Base-by-base conservation (phyloP, 2,888 invertebrate species). In the Incurvaria masculella region DNA sequence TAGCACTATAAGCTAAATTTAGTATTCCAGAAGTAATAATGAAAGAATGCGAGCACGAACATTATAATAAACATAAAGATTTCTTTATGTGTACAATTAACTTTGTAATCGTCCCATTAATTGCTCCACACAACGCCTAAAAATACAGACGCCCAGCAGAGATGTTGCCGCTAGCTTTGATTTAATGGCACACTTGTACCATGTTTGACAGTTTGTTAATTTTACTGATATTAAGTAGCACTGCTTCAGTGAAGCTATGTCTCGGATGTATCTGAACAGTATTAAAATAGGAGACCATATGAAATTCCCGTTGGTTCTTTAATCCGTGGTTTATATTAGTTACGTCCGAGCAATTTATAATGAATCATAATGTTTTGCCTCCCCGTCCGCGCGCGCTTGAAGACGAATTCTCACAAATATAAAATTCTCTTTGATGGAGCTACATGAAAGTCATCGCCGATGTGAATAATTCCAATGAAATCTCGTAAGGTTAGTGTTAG, bases 31-130 rank as follows among this genome's bases (percentile, higher is more conserved):
- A 69, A 63, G 68, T 69, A 69, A 69, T 72, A 71, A 73, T 70
- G 72, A 72, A 72, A 68, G 67, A 68, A 70, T 71, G 70, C 71
- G 68, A 71, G 70, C 69, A 68, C 68, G 67, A 71, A 69, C 65
- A 65, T 70, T 69, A 66, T 64, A 68, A 69, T 65, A 67, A 66
- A 66, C 68, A 68, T 66, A 66, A 66, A 71, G 68, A 69, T 69
- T 70, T 71, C 68, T 69, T 70, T 71, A 68, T 72, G 66, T 71
- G 66, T 71, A 67, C 60, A 66, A 69, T 68, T 69, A 71, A 71
- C 67, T 64, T 65, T 65, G 68, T 61, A 63, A 65, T 58, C 68
- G 65, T 66, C 57, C 56, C 63, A 65, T 66, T 70, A 69, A 72
- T 71, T 70, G 65, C 59, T 66, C 62, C 65, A 61, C 66, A 62